These are phyloP conservation scores for Melipona beecheii DNA, from an alignment of 2,888 invertebrate species.

Conservation along the genomic window DNA sequence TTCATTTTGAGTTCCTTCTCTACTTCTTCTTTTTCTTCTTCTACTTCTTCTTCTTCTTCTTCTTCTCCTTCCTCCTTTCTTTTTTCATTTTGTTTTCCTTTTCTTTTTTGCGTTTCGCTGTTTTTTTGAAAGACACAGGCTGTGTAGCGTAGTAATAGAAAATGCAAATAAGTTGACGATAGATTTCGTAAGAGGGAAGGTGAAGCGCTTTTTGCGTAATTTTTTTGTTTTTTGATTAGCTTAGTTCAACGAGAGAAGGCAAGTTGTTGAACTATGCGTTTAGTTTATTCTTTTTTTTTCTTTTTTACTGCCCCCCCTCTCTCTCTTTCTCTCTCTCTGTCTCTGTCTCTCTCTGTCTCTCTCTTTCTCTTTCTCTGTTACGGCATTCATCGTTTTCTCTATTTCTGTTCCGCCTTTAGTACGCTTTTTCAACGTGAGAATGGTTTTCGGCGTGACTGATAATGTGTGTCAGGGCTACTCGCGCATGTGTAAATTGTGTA, in stretches of 20 bases:
- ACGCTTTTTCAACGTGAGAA: slow-evolving; percentile 65
- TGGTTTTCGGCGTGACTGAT: slow-evolving; percentile 71
- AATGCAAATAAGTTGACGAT: slow-evolving; percentile 32
- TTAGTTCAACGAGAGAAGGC: slow-evolving; percentile 20
- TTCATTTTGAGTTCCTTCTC: slow-evolving; percentile 21
- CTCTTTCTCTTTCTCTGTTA: slow-evolving; percentile 8
- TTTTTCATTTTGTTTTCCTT: too few species aligned
- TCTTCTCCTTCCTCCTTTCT: not conserved
- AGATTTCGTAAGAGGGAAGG: slow-evolving; percentile 29
- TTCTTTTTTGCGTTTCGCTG: slow-evolving; percentile 31
- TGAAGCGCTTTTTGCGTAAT: slow-evolving; percentile 29
- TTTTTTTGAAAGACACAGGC: slow-evolving; percentile 27
- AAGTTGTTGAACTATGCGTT: slow-evolving; percentile 19
- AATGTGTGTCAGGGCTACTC: slow-evolving; percentile 75
- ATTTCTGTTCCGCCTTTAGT: slow-evolving; percentile 44
- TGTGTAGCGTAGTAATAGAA: slow-evolving; percentile 49
- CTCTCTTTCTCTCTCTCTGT: not conserved
- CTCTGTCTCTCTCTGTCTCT: not conserved
- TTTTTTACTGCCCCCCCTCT: not conserved
- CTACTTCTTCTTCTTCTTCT: not conserved
- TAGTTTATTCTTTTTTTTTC: slow-evolving; percentile 5
- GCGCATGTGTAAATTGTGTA: slow-evolving; percentile 80
- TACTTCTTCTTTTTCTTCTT: slow-evolving; percentile 2
- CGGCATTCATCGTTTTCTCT: slow-evolving; percentile 33
- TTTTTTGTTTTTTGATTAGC: slow-evolving; percentile 21